Conservation (phyloP, 64 coral and sea anemone genomes). For the Montipora cactus region DNA sequence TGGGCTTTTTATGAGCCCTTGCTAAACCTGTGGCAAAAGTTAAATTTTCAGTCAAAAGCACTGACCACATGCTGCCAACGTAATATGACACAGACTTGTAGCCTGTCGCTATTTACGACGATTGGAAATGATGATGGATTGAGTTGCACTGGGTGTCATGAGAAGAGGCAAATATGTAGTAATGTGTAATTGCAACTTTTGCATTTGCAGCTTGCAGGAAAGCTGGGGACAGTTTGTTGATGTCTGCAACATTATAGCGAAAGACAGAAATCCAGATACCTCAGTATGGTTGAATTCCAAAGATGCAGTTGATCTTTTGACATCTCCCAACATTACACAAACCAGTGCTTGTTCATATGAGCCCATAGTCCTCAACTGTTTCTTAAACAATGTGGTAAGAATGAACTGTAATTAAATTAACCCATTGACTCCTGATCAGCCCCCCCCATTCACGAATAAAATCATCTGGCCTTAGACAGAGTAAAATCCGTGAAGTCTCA, state of each 20-base stretch:
- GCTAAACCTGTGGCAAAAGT: background rate
- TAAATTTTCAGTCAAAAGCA: background rate
- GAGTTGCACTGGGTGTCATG: no score
- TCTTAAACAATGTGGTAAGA: constrained; percentile 79
- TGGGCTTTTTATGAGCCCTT: no score
- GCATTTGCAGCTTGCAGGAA: constrained; percentile 56
- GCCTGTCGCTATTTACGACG: no score
- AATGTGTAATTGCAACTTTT: background rate
- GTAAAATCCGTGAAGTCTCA: no score
- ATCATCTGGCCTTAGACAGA: no score
- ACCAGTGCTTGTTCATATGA: constrained; percentile 45
- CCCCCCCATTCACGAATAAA: no score
- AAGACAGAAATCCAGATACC: constrained; percentile 31
- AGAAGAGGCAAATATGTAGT: background rate
- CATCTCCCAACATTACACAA: constrained; percentile 13
- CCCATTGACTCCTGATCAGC: no score
- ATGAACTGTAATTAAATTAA: background rate
- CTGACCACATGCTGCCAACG: no score
- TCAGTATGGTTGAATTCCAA: constrained; percentile 6
- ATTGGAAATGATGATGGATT: no score
- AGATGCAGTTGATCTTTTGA: constrained; percentile 60
- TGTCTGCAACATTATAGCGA: constrained; percentile 40
- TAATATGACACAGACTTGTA: background rate
- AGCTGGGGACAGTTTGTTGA: constrained; percentile 49
- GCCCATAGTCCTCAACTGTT: constrained; percentile 75